Evolutionary conservation across 2,797 vertebrate species (phyloP).

Genomic region (Pagetopsis macropterus): DNA sequence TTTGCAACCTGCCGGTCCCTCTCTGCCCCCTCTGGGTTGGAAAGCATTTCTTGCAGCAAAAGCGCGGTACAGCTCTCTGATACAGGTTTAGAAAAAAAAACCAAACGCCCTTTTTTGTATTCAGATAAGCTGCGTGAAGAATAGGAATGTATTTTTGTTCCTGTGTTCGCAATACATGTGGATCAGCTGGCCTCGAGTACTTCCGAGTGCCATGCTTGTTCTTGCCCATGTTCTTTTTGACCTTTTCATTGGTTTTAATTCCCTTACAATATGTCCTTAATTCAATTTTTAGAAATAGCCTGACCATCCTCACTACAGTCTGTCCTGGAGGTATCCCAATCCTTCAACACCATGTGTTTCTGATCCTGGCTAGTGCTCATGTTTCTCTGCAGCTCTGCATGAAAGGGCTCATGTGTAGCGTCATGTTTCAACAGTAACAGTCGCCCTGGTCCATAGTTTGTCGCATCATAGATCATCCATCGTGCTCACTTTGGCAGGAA

Average conservation of each 20-base stretch:
- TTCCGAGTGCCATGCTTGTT: conserved; percentile 5
- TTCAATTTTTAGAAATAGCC: conserved; percentile 17
- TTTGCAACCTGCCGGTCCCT: conserved; percentile 84
- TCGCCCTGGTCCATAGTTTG: conserved; percentile 10
- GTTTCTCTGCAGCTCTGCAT: conserved; percentile 7
- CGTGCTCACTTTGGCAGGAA: conserved; percentile 19
- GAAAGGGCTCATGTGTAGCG: conserved; percentile 21
- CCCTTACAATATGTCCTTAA: conserved; percentile 5
- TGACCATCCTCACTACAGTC: conserved; percentile 22
- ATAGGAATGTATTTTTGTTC: conserved; percentile 28
- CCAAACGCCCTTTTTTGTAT: conserved; percentile 10
- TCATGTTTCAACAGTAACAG: conserved; percentile 10
- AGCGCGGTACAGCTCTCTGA: conserved; percentile 77
- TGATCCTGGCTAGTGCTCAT: conserved; percentile 24
- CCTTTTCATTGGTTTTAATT: conserved; percentile 20
- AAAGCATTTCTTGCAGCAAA: conserved; percentile 71
- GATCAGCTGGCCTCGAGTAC: conserved; percentile 1
- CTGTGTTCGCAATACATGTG: conserved; percentile 15
- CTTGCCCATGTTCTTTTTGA: neutral
- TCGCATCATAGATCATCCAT: neutral
- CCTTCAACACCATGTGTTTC: conserved; percentile 43
- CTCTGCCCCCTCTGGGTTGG: conserved; percentile 76
- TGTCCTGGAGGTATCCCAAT: conserved; percentile 51
- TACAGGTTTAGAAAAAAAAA: conserved; percentile 33
- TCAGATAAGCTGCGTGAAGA: conserved; percentile 33